phyloP scores from a whole-genome alignment of 2,113 vertebrate genomes.

The Laterallus jamaicensis region DNA sequence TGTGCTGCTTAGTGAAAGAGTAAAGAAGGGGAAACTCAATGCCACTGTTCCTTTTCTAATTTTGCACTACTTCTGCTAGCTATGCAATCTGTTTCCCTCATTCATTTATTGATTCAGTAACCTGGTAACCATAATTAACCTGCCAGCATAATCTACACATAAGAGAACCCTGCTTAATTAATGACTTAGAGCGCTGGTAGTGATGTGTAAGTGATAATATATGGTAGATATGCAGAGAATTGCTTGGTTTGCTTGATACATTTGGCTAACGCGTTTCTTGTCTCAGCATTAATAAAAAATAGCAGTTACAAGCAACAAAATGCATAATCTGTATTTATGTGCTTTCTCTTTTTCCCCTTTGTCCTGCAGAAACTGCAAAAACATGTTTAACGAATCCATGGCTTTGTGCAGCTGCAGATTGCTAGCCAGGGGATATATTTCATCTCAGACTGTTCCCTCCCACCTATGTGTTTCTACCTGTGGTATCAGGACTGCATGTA shows the following conservation, averaged over 20 bases:
- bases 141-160: conserved; percentile 16
- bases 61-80: background rate
- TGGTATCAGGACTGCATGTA: background rate
- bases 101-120: conserved; percentile 42
- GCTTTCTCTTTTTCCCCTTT: background rate
- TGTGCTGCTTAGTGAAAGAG: background rate
- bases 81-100: background rate
- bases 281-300: background rate
- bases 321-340: background rate
- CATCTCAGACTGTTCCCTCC: background rate
- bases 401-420: background rate
- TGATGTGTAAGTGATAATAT: background rate
- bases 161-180: conserved; percentile 39
- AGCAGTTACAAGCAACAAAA: background rate
- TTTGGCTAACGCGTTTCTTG: background rate
- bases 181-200: background rate
- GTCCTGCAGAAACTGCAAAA: background rate
- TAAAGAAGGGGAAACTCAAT: background rate
- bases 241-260: background rate
- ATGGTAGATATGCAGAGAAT: background rate
- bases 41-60: background rate
- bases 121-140: conserved; percentile 50
- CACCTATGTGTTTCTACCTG: background rate
- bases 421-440: background rate
- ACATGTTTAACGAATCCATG: background rate